These are phyloP conservation scores for Tinamus major DNA, from an alignment of 2,797 vertebrate genomes.

Conservation along the genomic window DNA sequence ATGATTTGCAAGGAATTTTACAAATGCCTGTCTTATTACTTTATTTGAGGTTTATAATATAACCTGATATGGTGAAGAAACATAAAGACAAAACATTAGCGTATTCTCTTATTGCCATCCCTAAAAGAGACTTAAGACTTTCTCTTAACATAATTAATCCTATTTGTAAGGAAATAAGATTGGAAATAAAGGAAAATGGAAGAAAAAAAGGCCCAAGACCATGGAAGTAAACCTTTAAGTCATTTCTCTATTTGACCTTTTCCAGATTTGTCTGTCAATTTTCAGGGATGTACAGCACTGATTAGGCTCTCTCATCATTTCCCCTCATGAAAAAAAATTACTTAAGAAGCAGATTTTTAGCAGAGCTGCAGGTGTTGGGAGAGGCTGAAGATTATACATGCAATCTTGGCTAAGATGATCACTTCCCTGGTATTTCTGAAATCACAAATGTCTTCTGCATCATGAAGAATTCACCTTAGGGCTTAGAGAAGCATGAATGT, in stretches of 20 bases:
- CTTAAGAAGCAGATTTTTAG: neutral
- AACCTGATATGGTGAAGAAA: constrained; percentile 13
- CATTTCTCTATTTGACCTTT: constrained; percentile 5
- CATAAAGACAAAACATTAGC: constrained; percentile 21
- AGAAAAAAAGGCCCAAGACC: neutral
- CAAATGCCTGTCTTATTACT: neutral
- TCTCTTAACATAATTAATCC: neutral
- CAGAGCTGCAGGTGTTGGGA: fast-evolving
- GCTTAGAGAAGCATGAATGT: neutral
- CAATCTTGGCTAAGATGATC: neutral
- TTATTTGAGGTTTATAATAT: neutral
- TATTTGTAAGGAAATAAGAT: neutral
- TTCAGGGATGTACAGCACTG: neutral
- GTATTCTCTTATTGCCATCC: neutral
- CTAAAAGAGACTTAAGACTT: constrained; percentile 22
- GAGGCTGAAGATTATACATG: neutral
- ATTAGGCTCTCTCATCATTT: neutral
- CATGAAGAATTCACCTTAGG: neutral
- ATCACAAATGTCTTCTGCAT: no score
- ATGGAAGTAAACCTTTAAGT: neutral
- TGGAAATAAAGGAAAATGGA: neutral
- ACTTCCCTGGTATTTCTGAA: neutral
- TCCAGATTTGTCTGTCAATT: neutral
- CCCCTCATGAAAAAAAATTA: neutral
- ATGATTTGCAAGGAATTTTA: constrained; percentile 33